Evolutionary conservation across 2,113 vertebrate species (phyloP).

Genomic region (Triplophysa dalaica): DNA sequence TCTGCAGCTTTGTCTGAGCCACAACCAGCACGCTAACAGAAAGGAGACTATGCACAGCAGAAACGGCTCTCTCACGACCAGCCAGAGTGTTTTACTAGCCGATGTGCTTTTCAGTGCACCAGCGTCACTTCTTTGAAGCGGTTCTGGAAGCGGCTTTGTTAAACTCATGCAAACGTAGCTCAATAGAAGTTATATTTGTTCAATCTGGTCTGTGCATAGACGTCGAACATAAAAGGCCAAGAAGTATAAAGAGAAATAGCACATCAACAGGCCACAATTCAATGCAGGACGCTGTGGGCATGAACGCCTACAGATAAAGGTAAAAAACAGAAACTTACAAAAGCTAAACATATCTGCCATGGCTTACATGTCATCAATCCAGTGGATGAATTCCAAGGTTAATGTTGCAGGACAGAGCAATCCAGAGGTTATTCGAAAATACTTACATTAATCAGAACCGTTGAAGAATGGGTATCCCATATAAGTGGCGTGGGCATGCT

Average conservation of each 20-base stretch:
- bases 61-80: conserved; percentile 6
- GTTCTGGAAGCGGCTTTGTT: conserved; percentile 27
- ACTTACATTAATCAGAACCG: too few relatives aligned
- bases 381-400: background rate
- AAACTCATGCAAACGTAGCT: background rate
- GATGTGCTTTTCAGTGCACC: background rate
- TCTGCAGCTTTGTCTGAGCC: conserved; percentile 51
- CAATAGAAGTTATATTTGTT: conserved; percentile 1
- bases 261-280: conserved; percentile 7
- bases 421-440: background rate
- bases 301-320: background rate
- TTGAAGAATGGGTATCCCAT: too few relatives aligned
- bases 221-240: background rate
- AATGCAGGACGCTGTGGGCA: conserved; percentile 7
- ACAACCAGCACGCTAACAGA: conserved; percentile 20
- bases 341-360: background rate
- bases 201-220: background rate
- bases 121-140: conserved; percentile 21
- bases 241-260: background rate
- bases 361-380: background rate
- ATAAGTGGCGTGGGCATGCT: too few relatives aligned
- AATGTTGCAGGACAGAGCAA: background rate
- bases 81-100: conserved; percentile 25
- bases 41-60: conserved; percentile 5
- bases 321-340: background rate